Conservation (phyloP, 2,113 vertebrate genomes). For the Gorsachius goisagi region DNA sequence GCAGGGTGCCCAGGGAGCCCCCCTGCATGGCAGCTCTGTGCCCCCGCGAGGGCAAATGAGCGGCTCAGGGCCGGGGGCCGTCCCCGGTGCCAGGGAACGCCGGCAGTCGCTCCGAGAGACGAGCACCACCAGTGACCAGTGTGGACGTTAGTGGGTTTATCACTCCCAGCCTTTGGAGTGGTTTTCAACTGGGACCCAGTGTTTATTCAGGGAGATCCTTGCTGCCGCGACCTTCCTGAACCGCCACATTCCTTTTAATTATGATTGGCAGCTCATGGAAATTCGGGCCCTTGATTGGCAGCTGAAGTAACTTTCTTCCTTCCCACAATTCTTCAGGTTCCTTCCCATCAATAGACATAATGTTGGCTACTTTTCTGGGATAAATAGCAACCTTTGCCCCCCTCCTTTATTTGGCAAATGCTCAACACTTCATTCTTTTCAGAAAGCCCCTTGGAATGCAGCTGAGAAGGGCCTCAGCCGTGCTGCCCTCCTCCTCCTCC, state of each 20-base stretch:
- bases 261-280: constrained; percentile 86
- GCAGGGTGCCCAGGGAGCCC: not conserved
- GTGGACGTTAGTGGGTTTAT: not conserved
- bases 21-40: not conserved
- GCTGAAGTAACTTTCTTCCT: constrained; percentile 77
- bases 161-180: not conserved
- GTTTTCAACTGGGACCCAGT: constrained; percentile 64
- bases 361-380: constrained; percentile 83
- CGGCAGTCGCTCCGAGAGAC: not conserved
- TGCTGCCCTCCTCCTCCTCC: not conserved
- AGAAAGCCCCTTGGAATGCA: constrained; percentile 74
- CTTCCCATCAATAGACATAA: constrained; percentile 81
- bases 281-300: constrained; percentile 80
- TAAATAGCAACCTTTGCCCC: constrained; percentile 79
- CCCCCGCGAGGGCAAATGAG: not conserved
- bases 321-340: constrained; percentile 83
- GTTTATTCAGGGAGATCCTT: constrained; percentile 74
- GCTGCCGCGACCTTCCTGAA: constrained; percentile 78
- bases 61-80: not conserved
- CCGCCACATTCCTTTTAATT: constrained; percentile 78
- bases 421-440: constrained; percentile 65
- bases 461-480: constrained; percentile 67
- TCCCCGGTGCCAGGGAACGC: not conserved
- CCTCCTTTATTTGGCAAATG: constrained; percentile 68
- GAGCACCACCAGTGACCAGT: not conserved